phyloP scores from a whole-genome alignment of 2,888 invertebrate species.

The Colletes collaris region DNA sequence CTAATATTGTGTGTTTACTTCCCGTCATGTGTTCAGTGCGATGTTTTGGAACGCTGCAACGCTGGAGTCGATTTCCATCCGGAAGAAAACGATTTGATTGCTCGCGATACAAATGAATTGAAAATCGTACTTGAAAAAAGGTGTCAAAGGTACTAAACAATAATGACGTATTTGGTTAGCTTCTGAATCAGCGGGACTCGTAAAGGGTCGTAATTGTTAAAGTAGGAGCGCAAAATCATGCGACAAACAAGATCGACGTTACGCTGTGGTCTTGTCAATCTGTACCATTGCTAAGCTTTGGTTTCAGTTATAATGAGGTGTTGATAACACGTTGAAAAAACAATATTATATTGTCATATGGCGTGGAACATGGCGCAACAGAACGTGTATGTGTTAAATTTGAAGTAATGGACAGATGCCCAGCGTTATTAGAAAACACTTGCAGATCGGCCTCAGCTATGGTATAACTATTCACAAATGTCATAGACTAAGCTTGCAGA shows the following conservation, averaged over 20 bases:
- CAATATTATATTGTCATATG: background rate
- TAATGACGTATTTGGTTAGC: no score
- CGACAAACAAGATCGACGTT: background rate
- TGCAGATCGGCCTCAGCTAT: background rate
- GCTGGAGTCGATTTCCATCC: no score
- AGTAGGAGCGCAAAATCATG: conserved; percentile 1
- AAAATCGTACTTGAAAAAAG: no score
- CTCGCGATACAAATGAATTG: no score
- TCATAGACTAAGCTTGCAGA: no score
- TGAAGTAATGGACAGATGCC: background rate
- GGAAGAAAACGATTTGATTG: no score
- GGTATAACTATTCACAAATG: background rate
- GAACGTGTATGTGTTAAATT: background rate
- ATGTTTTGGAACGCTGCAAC: no score
- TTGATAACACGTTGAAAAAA: conserved; percentile 1
- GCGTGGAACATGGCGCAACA: background rate
- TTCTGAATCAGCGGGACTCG: no score
- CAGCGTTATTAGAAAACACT: background rate
- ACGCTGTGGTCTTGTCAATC: background rate
- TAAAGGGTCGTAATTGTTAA: background rate
- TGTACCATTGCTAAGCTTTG: background rate
- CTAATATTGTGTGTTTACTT: no score
- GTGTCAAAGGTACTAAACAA: background rate
- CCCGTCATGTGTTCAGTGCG: no score
- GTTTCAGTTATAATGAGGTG: background rate